A percentile compares a stretch with the other conserved stretches of the same genome.
Evolutionary conservation across 2,888 invertebrate genomes (phyloP).

Genomic region (Nezara viridula): DNA sequence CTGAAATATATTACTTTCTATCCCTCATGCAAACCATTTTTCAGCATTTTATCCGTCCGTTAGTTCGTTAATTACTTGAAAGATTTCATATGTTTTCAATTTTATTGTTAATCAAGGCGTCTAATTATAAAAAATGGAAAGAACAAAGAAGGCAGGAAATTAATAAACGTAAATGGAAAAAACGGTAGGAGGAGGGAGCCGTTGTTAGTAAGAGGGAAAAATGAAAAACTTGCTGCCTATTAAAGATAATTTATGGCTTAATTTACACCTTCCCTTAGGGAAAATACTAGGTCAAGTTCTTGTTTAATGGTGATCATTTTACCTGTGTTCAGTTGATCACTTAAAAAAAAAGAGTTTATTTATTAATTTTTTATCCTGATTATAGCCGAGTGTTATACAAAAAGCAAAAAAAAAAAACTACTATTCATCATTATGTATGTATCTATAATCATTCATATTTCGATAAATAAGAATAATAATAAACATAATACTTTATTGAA

Average conservation of each 20-base stretch:
- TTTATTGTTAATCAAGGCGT: background rate
- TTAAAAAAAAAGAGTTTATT: background rate
- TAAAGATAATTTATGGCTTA: background rate
- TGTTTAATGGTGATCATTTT: background rate
- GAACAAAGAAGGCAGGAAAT: background rate
- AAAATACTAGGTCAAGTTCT: background rate
- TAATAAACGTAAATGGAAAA: constrained; percentile 14
- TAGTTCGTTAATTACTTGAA: background rate
- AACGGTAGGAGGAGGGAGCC: too few relatives aligned
- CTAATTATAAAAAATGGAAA: constrained; percentile 21
- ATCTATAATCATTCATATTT: too few relatives aligned
- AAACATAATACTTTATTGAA: too few relatives aligned
- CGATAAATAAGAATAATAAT: too few relatives aligned
- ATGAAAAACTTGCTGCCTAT: background rate
- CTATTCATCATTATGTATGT: too few relatives aligned
- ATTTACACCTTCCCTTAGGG: background rate
- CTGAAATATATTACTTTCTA: background rate
- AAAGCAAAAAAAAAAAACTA: too few relatives aligned
- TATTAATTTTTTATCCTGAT: background rate
- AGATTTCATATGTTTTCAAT: background rate
- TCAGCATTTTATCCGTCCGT: background rate
- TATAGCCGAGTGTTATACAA: too few relatives aligned
- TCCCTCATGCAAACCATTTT: background rate
- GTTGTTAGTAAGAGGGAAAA: background rate
- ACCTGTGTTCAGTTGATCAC: background rate